phyloP scores from a whole-genome alignment of 1,140 invertebrate species.

The Bombus turneri region DNA sequence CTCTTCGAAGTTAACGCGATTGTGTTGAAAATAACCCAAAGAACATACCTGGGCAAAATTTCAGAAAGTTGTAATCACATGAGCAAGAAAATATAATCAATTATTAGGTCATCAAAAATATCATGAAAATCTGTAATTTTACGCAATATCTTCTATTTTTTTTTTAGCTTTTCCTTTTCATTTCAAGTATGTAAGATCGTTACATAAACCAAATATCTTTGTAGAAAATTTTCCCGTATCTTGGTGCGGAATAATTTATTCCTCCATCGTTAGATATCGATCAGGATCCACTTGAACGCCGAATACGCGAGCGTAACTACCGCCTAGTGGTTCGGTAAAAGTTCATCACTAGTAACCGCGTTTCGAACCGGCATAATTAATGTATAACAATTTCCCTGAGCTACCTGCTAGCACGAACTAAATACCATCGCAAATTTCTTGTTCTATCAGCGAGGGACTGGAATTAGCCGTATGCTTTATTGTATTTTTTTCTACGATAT shows the following conservation, averaged over 20 bases:
- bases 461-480: not conserved
- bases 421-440: constrained; percentile 29
- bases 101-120: not conserved
- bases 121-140: not conserved
- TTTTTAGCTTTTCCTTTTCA: not conserved
- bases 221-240: not conserved
- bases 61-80: not conserved
- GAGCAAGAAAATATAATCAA: not conserved
- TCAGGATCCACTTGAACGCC: not conserved
- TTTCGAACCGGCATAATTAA: constrained; percentile 21
- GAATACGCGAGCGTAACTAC: not conserved
- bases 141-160: not conserved
- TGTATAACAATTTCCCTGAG: constrained; percentile 10
- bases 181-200: not conserved
- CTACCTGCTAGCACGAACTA: not conserved
- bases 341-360: not conserved
- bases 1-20: no score
- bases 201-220: not conserved
- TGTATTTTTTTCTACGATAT: constrained; percentile 12
- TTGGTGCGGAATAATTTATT: not conserved
- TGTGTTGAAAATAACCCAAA: no score
- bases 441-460: not conserved
- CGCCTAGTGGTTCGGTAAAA: not conserved
- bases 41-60: no score
- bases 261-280: not conserved